Percentiles rank a stretch among this genome's conserved stretches.
Conservation (phyloP, 2,113 vertebrate genomes). For the Alosa alosa region DNA sequence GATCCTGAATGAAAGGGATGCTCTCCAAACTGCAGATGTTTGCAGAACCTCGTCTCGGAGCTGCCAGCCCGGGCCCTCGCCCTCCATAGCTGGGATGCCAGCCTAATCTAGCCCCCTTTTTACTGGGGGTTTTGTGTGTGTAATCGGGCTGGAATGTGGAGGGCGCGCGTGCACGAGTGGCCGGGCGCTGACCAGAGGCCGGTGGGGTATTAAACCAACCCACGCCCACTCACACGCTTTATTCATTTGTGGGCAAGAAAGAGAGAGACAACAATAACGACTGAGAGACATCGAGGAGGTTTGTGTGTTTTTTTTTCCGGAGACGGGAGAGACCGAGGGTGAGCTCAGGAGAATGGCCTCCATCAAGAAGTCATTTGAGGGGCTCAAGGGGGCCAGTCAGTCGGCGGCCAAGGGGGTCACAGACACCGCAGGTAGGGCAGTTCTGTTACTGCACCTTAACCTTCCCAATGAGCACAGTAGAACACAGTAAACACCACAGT, state of each 20-base stretch:
- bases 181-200: conserved; percentile 42
- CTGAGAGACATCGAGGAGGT: not conserved
- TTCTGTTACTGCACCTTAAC: not conserved
- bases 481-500: no score
- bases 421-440: conserved; percentile 65
- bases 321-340: not conserved
- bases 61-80: conserved; percentile 31
- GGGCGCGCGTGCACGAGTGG: conserved; percentile 2
- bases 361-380: conserved; percentile 71
- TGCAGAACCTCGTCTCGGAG: conserved; percentile 18
- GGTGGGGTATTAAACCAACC: conserved; percentile 69
- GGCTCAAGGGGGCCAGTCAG: conserved; percentile 62
- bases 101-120: conserved; percentile 55
- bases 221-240: not conserved
- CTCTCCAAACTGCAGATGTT: conserved; percentile 64
- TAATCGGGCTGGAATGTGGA: conserved; percentile 63
- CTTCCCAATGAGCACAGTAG: not conserved
- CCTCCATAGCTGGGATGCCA: conserved; percentile 61
- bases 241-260: conserved; percentile 28
- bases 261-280: conserved; percentile 20
- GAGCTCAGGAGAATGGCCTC: conserved; percentile 63
- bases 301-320: not conserved
- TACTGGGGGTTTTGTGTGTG: conserved; percentile 48
- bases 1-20: conserved; percentile 6
- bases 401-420: conserved; percentile 63